Percentiles rank a stretch among this genome's conserved stretches.
Conservation (phyloP, 2,888 invertebrate species). For the Conistra vaccinii region DNA sequence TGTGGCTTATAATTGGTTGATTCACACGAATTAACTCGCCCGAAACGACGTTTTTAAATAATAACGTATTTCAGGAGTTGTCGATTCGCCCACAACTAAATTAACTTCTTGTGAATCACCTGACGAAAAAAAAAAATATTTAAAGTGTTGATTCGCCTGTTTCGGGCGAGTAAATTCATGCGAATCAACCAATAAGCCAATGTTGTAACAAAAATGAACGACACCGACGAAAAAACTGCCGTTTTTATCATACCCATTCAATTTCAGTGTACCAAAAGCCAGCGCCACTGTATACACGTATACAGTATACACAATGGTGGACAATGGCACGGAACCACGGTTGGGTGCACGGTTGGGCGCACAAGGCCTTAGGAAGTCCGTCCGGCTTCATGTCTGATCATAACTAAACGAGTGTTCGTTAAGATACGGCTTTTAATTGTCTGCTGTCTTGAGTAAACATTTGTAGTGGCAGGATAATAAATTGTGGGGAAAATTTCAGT, state of each 20-base stretch:
- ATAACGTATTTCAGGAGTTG: too few relatives aligned
- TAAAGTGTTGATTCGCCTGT: too few relatives aligned
- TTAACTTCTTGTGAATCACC: too few relatives aligned
- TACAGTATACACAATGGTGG: slow-evolving; percentile 43
- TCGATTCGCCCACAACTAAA: too few relatives aligned
- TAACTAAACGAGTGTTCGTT: slow-evolving; percentile 51
- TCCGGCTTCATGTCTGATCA: slow-evolving; percentile 64
- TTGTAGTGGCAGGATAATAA: slow-evolving; percentile 22
- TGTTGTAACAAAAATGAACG: background rate
- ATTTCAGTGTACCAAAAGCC: slow-evolving; percentile 49
- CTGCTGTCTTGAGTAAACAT: slow-evolving; percentile 39
- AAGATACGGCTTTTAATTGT: slow-evolving; percentile 60
- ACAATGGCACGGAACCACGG: slow-evolving; percentile 65
- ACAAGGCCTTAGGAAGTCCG: slow-evolving; percentile 69
- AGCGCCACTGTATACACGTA: slow-evolving; percentile 31
- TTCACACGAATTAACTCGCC: too few relatives aligned
- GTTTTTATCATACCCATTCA: slow-evolving; percentile 49
- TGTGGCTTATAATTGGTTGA: too few relatives aligned
- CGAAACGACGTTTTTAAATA: too few relatives aligned
- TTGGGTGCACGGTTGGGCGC: slow-evolving; percentile 52
- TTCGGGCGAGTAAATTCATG: too few relatives aligned
- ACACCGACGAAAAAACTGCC: slow-evolving; percentile 8
- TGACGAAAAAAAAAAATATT: too few relatives aligned
- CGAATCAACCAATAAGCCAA: too few relatives aligned
- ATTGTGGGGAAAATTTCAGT: slow-evolving; percentile 21